Evolutionary conservation across 2,797 vertebrate genomes (phyloP), one percentile per base, ranked within the genome.

Genomic region (Gymnoscopelus braueri): DNA sequence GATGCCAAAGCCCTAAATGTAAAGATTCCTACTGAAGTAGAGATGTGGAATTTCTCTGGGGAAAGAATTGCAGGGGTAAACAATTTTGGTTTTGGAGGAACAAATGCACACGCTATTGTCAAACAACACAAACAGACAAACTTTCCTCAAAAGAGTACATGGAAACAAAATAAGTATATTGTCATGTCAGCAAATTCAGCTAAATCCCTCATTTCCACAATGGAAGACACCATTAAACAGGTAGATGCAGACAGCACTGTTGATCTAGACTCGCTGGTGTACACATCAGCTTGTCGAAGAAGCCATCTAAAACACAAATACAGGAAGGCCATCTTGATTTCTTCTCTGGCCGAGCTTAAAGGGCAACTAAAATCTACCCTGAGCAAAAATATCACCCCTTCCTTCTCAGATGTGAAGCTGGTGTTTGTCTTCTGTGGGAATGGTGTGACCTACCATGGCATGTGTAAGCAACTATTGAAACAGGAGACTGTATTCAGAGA

Each of bases 61-160:
- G 89, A 83, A 59, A 94, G 93, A 82, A 75, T 93, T 52, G 96
- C 95, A 75, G 96, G 96, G 14, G 82, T 97, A 77, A 97, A 95
- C 84, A 95, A 91, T 84, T 97, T 97, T 93, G 96, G 96, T 7
- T 97, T 97, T 91, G 96, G 96, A 54, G 95, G 95, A 59, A 97
- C 96, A 59, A 97, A 97, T 83, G 93, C 93, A 74, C 96, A 97
- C 24, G 83, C 72, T 2, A 91, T 94, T 35, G 76, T 94, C 5
- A 93, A 86, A 72, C 89, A 94, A 71, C 65, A 83, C 19, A 87
- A 88, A 39, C 80, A 88, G 60, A 55, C 65, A 8, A 62, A 67
- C n/a, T 10, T 57, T 54, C 44, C 77, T 73, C 71, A 2, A 44
- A 44, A 65, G 62, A 78, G 77, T 67, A 84, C 6, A 8, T 44